Evolutionary conservation across 2,113 vertebrate species (phyloP), one percentile per base, ranked within the genome.

Genomic region (Myrmecobius fasciatus): DNA sequence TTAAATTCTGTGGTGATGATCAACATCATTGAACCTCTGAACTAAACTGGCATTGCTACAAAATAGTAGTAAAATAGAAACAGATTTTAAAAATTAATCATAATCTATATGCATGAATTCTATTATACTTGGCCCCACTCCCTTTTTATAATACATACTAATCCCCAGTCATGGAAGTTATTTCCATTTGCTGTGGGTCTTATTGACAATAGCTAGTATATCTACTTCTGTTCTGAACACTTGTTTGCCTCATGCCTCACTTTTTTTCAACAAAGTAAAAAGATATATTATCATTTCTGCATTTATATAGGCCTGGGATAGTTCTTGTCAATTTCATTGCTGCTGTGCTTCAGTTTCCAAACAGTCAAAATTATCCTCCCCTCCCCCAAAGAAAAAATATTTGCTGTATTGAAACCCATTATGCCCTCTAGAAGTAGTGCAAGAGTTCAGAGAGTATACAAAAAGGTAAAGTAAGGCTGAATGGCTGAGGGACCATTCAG

Each of bases 251-350:
- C 60, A 14, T 89, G 25, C 7, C 75, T 31, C 91, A 89, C 60
- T 52, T 36, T 91, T 49, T 94, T 95, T 92, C 36, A 89, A 14
- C 47, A 49, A 92, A 11, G 95, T n/a, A 96, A 96, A 48, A 96
- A 12, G 46, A n/a, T 2, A 24, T 11, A 54, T 90, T 10, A 0
- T 26, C 43, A 89, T 28, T 17, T 60, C 28, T 53, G 25, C 1
- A 3, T 24, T 26, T 75, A 17, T 4, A 52, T 12, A 89, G 31
- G 25, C 51, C 48, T 92, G 53, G 28, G 48, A 95, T 91, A 20
- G 93, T 26, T 54, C 24, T 0, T 22, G 28, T 60, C 75, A 31
- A 75, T 51, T 47, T 88, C 89, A 48, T 92, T n/a, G 5, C 46
- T 53, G 92, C 47, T 67, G 14, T 83, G 12, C 24, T 43, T 93